Percentiles rank a stretch among this genome's conserved stretches.
These are phyloP conservation scores for Zeuzera pyrina DNA, from an alignment of 2,888 invertebrate species.

Conservation along the genomic window DNA sequence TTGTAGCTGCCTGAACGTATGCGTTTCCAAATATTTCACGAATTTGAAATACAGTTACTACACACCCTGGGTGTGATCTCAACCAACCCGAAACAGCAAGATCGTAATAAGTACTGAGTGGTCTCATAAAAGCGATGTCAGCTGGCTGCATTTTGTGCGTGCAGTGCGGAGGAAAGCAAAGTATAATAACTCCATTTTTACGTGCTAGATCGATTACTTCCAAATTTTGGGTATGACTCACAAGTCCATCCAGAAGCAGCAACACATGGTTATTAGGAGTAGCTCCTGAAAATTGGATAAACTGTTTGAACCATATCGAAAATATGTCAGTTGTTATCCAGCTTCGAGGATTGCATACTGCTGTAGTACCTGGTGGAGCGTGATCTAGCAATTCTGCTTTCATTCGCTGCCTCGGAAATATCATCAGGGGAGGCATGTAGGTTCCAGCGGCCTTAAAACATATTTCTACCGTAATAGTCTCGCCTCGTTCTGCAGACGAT, in stretches of 20 bases:
- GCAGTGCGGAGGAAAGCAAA: constrained; percentile 19
- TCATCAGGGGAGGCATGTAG: constrained; percentile 23
- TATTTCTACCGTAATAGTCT: constrained; percentile 18
- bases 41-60: constrained; percentile 18
- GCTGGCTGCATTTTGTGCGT: constrained; percentile 10
- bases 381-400: constrained; percentile 21
- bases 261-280: constrained; percentile 8
- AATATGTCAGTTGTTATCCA: constrained; percentile 20
- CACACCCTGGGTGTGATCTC: constrained; percentile 17
- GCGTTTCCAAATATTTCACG: constrained; percentile 21
- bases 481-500: constrained; percentile 24
- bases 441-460: constrained; percentile 22
- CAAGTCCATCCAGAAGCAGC: constrained; percentile 13
- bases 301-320: constrained; percentile 14
- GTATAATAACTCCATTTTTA: constrained; percentile 14
- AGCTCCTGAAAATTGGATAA: constrained; percentile 13
- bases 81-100: constrained; percentile 17
- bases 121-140: constrained; percentile 18
- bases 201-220: constrained; percentile 14
- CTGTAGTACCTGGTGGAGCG: constrained; percentile 23
- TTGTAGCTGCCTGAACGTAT: constrained; percentile 21
- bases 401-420: constrained; percentile 24
- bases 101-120: constrained; percentile 17
- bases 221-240: constrained; percentile 15
- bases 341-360: constrained; percentile 22